Percentiles rank a stretch among this genome's conserved stretches.
phyloP scores from a whole-genome alignment of 2,797 vertebrate species.

The Gallinago nigripennis region DNA sequence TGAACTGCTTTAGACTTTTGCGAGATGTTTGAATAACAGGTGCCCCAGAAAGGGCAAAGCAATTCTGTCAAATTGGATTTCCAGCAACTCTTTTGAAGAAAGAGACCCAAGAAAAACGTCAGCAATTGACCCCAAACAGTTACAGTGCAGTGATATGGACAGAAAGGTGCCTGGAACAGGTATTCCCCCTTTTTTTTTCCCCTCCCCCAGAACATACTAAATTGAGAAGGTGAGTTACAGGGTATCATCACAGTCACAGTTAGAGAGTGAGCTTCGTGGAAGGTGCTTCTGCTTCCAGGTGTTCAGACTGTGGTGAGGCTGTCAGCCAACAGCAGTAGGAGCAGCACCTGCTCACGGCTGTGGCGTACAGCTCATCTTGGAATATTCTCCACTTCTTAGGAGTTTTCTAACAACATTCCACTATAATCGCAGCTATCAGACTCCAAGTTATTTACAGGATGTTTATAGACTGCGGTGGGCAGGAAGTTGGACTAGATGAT shows the following conservation, averaged over 20 bases:
- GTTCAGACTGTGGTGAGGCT: neutral
- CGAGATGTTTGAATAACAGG: neutral
- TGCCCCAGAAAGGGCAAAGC: neutral
- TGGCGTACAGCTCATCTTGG: neutral
- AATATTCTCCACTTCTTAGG: neutral
- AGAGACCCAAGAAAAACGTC: neutral
- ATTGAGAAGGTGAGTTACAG: neutral
- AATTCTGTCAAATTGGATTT: neutral
- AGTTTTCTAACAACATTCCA: conserved; percentile 40
- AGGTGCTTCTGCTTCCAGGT: neutral
- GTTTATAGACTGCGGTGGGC: conserved; percentile 44
- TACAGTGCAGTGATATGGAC: accelerated
- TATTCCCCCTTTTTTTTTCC: no score
- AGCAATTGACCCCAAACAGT: neutral
- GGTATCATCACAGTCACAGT: accelerated
- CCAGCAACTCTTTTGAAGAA: neutral
- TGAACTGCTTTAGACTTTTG: neutral
- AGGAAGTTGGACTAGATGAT: conserved; percentile 58
- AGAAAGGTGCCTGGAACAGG: neutral
- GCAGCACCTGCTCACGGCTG: neutral
- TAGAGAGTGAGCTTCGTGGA: neutral
- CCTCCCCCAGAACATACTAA: neutral
- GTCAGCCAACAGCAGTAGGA: accelerated
- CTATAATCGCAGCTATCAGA: conserved; percentile 46
- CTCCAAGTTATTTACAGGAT: conserved; percentile 61